phyloP scores from a whole-genome alignment of 2,888 invertebrate genomes.

The Drosophila leonis region DNA sequence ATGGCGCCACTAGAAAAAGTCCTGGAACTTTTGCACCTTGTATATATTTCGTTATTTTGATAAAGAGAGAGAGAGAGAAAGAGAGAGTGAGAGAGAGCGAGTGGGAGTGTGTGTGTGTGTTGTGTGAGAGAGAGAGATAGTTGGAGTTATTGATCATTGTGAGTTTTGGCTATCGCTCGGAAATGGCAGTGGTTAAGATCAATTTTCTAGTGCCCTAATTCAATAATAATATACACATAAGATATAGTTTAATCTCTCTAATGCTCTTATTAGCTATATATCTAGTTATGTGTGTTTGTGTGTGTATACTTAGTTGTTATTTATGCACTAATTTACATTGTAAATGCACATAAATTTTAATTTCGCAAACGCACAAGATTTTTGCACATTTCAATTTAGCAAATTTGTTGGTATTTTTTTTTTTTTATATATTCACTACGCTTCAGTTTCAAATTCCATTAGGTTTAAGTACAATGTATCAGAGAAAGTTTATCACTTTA shows the following conservation, averaged over 20 bases:
- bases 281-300: slow-evolving; percentile 28
- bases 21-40: too few species aligned
- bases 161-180: slow-evolving; percentile 55
- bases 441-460: slow-evolving; percentile 62
- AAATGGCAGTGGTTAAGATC: slow-evolving; percentile 77
- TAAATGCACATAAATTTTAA: slow-evolving; percentile 69
- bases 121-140: background rate
- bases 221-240: slow-evolving; percentile 31
- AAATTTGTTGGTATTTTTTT: background rate
- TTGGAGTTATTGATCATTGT: slow-evolving; percentile 21
- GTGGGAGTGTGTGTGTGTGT: background rate
- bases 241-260: slow-evolving; percentile 36
- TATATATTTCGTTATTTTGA: slow-evolving; percentile 16
- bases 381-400: slow-evolving; percentile 38
- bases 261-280: slow-evolving; percentile 35
- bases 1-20: too few species aligned
- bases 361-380: slow-evolving; percentile 46
- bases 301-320: slow-evolving; percentile 21
- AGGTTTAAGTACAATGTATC: slow-evolving; percentile 68
- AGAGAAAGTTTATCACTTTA: slow-evolving; percentile 77
- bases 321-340: slow-evolving; percentile 72
- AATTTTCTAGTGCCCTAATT: slow-evolving; percentile 69
- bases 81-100: background rate
- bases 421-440: slow-evolving; percentile 49
- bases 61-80: slow-evolving; percentile 6